Evolutionary conservation across 1,140 invertebrate genomes (phyloP).

Genomic region (Berghia stephanieae): DNA sequence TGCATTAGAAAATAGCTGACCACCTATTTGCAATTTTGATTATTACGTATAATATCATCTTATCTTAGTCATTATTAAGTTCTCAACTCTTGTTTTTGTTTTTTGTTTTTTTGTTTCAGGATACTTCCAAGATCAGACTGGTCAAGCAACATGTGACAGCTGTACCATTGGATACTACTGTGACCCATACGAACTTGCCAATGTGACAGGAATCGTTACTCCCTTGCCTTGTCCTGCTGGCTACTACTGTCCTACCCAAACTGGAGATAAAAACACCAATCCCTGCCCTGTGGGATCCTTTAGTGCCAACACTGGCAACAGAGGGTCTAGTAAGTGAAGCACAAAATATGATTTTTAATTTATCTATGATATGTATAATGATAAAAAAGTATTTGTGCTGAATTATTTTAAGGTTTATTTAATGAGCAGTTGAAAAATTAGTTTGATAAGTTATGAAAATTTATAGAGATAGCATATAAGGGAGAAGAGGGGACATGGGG

Average conservation of each 20-base stretch:
- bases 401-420: too few relatives aligned
- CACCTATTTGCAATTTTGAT: too few relatives aligned
- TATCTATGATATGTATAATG: too few relatives aligned
- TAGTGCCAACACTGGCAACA: conserved; percentile 31
- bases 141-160: conserved; percentile 42
- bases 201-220: conserved; percentile 54
- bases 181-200: conserved; percentile 56
- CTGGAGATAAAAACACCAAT: conserved; percentile 47
- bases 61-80: not conserved
- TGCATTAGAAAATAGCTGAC: too few relatives aligned
- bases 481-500: too few relatives aligned
- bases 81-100: too few relatives aligned
- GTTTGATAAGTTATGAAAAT: too few relatives aligned
- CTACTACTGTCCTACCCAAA: conserved; percentile 55
- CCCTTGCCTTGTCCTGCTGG: conserved; percentile 52
- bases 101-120: conserved; percentile 40
- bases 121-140: conserved; percentile 42
- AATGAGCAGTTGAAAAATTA: too few relatives aligned
- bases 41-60: not conserved
- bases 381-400: too few relatives aligned
- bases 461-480: too few relatives aligned
- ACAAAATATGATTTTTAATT: not conserved
- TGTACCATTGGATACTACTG: conserved; percentile 56
- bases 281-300: conserved; percentile 59
- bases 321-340: conserved; percentile 47